These are phyloP conservation scores for Indri indri DNA, from an alignment of 2,113 vertebrate species.

Conservation along the genomic window DNA sequence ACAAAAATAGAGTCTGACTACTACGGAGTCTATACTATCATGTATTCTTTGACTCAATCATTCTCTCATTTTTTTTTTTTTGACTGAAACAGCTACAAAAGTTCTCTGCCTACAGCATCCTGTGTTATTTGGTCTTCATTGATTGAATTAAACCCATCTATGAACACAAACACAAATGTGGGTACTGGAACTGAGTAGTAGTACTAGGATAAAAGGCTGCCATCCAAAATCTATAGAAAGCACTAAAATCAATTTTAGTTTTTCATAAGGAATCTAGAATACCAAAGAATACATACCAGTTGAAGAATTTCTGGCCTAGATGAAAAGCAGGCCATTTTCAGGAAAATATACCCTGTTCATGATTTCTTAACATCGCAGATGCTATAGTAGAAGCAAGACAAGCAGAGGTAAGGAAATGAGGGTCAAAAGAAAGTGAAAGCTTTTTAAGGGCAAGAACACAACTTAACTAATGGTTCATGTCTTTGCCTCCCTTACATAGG, in stretches of 20 bases:
- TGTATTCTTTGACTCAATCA: neutral
- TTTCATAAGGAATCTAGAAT: neutral
- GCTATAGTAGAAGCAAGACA: neutral
- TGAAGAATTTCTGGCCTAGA: neutral
- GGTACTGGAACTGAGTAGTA: neutral
- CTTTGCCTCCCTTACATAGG: neutral
- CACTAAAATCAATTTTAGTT: neutral
- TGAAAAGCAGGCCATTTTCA: neutral
- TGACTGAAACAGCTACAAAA: neutral
- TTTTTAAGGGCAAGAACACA: neutral
- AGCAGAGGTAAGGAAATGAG: neutral
- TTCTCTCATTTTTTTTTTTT: neutral
- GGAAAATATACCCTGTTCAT: neutral
- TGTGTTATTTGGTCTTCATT: neutral
- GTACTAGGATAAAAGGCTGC: neutral
- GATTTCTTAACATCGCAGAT: neutral
- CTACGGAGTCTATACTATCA: neutral
- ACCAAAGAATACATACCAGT: neutral
- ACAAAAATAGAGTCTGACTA: neutral
- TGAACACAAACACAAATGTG: neutral
- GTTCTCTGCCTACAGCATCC: neutral
- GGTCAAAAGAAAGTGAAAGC: neutral
- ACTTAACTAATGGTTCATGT: neutral
- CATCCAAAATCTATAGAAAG: neutral
- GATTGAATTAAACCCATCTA: neutral